Percentiles rank a stretch among this genome's conserved stretches.
Conservation (phyloP, 2,888 invertebrate species). For the Drosophila seclusa region DNA sequence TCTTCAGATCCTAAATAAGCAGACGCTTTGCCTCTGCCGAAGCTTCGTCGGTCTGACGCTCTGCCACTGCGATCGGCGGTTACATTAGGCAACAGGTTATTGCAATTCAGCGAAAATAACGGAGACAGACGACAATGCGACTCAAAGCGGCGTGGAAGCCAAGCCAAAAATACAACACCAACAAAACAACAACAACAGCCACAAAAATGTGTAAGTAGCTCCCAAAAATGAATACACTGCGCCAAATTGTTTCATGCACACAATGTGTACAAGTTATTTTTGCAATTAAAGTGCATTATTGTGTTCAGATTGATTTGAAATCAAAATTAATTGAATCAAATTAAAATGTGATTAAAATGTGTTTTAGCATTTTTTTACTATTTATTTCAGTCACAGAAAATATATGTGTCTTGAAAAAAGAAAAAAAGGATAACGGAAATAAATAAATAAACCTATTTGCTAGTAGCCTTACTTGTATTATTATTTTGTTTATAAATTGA, state of each 20-base stretch:
- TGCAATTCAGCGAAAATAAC: slow-evolving; percentile 80
- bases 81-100: slow-evolving; percentile 82
- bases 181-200: slow-evolving; percentile 16
- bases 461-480: not conserved
- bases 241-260: slow-evolving; percentile 47
- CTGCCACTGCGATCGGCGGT: slow-evolving; percentile 43
- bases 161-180: slow-evolving; percentile 30
- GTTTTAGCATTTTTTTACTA: not conserved
- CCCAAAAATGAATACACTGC: slow-evolving; percentile 74
- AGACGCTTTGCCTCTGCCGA: slow-evolving; percentile 39
- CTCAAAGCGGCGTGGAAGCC: slow-evolving; percentile 29
- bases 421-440: not conserved
- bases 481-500: not conserved
- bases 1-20: slow-evolving; percentile 77
- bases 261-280: slow-evolving; percentile 17
- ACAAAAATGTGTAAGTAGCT: slow-evolving; percentile 66
- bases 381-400: not conserved
- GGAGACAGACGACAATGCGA: slow-evolving; percentile 59
- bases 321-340: not conserved
- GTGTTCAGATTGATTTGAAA: slow-evolving; percentile 7
- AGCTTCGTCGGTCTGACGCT: not conserved
- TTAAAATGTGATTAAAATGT: not conserved
- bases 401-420: no score
- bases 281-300: slow-evolving; percentile 2
- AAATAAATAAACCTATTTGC: not conserved